These are phyloP conservation scores for Netelia inedita DNA, from an alignment of 2,888 invertebrate species.

Conservation along the genomic window DNA sequence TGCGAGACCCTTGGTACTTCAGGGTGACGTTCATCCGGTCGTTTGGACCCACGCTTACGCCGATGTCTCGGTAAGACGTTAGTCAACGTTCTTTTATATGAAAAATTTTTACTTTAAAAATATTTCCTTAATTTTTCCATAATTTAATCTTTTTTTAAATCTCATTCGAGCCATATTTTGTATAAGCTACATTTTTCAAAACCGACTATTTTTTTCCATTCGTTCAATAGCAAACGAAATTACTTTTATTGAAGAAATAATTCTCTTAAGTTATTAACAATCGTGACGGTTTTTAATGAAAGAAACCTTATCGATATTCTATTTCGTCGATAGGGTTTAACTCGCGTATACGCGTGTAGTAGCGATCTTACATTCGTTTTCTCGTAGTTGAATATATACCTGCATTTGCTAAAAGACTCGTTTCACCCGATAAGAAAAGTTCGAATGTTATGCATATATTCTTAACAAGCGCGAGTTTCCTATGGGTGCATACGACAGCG, in stretches of 20 bases:
- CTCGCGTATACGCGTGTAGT: background rate
- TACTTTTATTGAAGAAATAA: too few relatives aligned
- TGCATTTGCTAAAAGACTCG: background rate
- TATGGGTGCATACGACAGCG: constrained; percentile 41
- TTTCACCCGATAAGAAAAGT: constrained; percentile 33
- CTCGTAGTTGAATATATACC: background rate
- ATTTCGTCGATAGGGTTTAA: too few relatives aligned
- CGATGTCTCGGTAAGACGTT: constrained; percentile 91
- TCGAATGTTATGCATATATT: constrained; percentile 43
- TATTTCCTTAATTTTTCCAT: background rate
- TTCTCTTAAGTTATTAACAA: too few relatives aligned
- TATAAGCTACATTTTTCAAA: too few relatives aligned
- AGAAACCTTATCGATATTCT: too few relatives aligned
- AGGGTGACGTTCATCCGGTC: constrained; percentile 91
- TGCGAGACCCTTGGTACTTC: constrained; percentile 93
- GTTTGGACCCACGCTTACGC: constrained; percentile 98
- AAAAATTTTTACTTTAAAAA: background rate
- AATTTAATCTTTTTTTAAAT: background rate
- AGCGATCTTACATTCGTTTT: background rate
- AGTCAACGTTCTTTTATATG: background rate
- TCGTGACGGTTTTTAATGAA: too few relatives aligned
- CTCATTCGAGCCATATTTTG: too few relatives aligned
- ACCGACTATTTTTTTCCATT: too few relatives aligned
- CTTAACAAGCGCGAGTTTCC: constrained; percentile 45
- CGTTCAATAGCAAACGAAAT: too few relatives aligned